Base-by-base conservation (phyloP, 1,140 invertebrate genomes). In the Cylas formicarius region DNA sequence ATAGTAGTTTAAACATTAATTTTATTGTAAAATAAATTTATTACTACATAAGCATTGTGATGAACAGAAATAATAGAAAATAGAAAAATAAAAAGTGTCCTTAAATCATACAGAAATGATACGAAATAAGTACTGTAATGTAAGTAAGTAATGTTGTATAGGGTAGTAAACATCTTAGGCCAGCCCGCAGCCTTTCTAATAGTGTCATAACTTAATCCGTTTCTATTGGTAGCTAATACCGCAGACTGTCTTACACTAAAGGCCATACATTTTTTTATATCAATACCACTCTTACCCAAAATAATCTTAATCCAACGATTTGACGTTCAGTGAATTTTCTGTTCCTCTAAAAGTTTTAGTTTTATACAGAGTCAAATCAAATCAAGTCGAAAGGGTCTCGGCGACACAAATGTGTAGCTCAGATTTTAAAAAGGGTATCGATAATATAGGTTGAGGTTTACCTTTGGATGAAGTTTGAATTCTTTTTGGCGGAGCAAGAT, bases 251-350 rank as follows among this genome's bases (percentile, higher is more conserved):
- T 44, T 10, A 54, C 56, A 34, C 50, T 56, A 27, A 60, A 54
- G 0, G 56, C 55, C 3, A 44, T 36, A 24, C 55, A 57, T 36
- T 39, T 20, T 1, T 32, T 29, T 1, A 46, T 52, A 23, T 59
- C 53, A 7, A 63, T 33, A 1, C 60, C 58, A 33, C 54, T 52
- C 14, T 40, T 35, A 9, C 21, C 10, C 9, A 61, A 27, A 22
- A 35, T 44, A 16, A 41, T 33, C 39, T 56, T 58, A n/a, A 61
- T 59, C 60, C 61, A 63, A 21, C 56, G 36, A 29, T 52, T 55
- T 40, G 60, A 44, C 6, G 52, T 54, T 39, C 55, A 41, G 14
- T 18, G 5, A 7, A 11, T 4, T 18, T 28, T 7, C 13, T n/a
- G 14, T 10, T 26, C 14, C 17, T 13, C 16, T n/a, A n/a, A n/a